Conservation (phyloP, 2,888 invertebrate species). For the Syritta pipiens region DNA sequence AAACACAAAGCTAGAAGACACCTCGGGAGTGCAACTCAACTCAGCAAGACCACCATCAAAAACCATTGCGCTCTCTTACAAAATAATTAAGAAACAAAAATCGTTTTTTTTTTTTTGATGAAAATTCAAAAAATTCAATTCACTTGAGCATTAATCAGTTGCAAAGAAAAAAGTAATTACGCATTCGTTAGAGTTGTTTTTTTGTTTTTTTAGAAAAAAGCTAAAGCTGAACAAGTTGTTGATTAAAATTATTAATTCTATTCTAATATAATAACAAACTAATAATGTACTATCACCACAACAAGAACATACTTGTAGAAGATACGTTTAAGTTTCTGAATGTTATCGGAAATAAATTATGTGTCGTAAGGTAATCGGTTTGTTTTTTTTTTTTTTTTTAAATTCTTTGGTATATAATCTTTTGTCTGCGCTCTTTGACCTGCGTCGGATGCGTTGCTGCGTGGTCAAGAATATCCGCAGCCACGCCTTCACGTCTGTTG, state of each 20-base stretch:
- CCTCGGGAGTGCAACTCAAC: conserved; percentile 32
- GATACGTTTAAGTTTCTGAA: conserved; percentile 63
- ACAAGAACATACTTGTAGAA: conserved; percentile 52
- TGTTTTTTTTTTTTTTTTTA: conserved; percentile 25
- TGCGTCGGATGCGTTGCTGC: no score
- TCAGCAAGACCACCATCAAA: conserved; percentile 25
- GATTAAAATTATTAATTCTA: conserved; percentile 55
- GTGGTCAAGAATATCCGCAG: no score
- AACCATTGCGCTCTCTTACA: conserved; percentile 48
- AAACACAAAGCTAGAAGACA: conserved; percentile 22
- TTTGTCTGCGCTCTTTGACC: not conserved
- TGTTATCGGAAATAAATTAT: conserved; percentile 62
- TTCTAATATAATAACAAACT: conserved; percentile 39
- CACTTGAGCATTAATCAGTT: conserved; percentile 51
- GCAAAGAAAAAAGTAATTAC: conserved; percentile 31
- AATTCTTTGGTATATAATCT: not conserved
- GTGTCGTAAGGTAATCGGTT: conserved; percentile 55
- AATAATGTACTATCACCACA: conserved; percentile 46
- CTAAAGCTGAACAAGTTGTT: conserved; percentile 49
- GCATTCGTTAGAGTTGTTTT: conserved; percentile 49
- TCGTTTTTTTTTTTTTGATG: not conserved
- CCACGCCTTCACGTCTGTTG: not conserved
- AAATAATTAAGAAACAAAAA: conserved; percentile 24
- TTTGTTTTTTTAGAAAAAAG: conserved; percentile 5
- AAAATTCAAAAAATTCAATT: conserved; percentile 27